Evolutionary conservation across 2,113 vertebrate species (phyloP).

Genomic region (Dipodomys merriami): DNA sequence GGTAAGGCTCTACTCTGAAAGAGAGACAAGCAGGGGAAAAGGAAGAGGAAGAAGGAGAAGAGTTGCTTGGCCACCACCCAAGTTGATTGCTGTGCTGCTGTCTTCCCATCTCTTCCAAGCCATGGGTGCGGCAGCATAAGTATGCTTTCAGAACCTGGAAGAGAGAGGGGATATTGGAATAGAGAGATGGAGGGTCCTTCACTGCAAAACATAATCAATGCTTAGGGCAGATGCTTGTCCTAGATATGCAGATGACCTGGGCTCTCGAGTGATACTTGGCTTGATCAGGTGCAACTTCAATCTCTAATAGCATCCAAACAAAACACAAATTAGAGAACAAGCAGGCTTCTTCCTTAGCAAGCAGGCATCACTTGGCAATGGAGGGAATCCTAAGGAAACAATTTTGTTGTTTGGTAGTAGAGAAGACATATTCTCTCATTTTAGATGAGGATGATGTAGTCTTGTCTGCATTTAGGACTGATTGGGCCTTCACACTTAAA

Average conservation of each 20-base stretch:
- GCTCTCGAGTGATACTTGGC: not conserved
- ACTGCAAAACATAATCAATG: not conserved
- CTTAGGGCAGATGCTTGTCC: not conserved
- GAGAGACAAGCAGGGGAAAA: not conserved
- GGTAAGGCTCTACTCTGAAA: not conserved
- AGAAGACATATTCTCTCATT: not conserved
- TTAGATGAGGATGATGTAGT: not conserved
- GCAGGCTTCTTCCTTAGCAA: not conserved
- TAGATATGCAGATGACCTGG: not conserved
- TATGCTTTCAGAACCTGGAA: not conserved
- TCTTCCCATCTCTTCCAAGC: not conserved
- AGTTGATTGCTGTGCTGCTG: not conserved
- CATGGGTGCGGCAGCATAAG: too few relatives aligned
- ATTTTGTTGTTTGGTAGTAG: not conserved
- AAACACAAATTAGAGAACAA: not conserved
- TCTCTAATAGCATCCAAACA: not conserved
- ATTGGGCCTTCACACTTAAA: not conserved
- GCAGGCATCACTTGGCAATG: not conserved
- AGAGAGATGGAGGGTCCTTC: not conserved
- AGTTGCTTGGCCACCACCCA: not conserved
- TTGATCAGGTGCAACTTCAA: not conserved
- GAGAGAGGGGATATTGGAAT: not conserved
- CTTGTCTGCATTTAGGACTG: not conserved
- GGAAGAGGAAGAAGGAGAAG: not conserved
- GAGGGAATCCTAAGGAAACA: not conserved